phyloP scores from a whole-genome alignment of 2,113 vertebrate genomes.

The Serilophus lunatus region DNA sequence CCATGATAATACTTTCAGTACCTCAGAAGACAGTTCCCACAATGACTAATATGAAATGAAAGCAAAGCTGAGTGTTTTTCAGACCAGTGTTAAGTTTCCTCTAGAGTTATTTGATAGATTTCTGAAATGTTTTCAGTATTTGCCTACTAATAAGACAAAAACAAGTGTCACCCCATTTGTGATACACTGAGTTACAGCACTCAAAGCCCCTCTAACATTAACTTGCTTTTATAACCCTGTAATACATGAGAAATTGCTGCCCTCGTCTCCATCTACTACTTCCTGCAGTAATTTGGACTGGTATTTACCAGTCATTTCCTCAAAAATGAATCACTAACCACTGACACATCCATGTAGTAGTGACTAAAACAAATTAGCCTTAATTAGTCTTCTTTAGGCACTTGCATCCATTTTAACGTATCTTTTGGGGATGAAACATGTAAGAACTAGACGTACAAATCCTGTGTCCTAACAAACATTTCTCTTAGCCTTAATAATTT shows the following conservation, averaged over 20 bases:
- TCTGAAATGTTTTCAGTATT: neutral
- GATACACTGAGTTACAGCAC: neutral
- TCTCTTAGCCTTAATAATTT: neutral
- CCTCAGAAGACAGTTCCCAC: slow-evolving; percentile 16
- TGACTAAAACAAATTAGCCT: neutral
- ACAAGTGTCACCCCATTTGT: neutral
- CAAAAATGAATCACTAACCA: neutral
- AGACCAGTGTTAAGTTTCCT: neutral
- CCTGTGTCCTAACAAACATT: neutral
- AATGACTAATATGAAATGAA: slow-evolving; percentile 51
- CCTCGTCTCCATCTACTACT: neutral
- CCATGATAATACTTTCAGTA: slow-evolving; percentile 59
- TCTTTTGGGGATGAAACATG: neutral
- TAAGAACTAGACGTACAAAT: neutral
- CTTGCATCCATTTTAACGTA: neutral
- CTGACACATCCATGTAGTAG: neutral
- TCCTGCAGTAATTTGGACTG: neutral
- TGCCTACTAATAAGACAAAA: neutral
- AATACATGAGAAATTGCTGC: neutral
- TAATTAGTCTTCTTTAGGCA: neutral
- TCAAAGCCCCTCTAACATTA: neutral
- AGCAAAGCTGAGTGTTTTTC: slow-evolving; percentile 30
- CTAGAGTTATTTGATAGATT: neutral
- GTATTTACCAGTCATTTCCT: slow-evolving; percentile 2
- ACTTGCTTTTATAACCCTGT: neutral